Percentiles rank a stretch among this genome's conserved stretches.
Conservation (phyloP, 2,888 invertebrate species). For the Stenotaenia linearis region DNA sequence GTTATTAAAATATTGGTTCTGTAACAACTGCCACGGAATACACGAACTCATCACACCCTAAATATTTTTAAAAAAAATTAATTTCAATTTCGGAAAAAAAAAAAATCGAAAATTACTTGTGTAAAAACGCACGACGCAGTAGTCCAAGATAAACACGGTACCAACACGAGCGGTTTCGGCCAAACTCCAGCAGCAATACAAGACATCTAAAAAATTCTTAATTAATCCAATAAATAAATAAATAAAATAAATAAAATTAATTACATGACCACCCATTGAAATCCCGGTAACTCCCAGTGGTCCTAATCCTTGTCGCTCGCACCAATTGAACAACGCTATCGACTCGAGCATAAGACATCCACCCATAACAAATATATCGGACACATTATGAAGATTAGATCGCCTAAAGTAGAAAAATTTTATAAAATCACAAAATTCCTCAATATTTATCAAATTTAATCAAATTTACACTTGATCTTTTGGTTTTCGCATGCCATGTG, state of each 20-base stretch:
- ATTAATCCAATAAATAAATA: too few relatives aligned
- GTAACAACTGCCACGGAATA: constrained; percentile 86
- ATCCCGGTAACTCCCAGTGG: constrained; percentile 91
- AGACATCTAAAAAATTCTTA: constrained; percentile 85
- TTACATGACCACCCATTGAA: constrained; percentile 97
- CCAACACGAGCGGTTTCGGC: constrained; percentile 86
- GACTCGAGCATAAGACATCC: constrained; percentile 92
- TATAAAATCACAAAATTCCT: constrained; percentile 24
- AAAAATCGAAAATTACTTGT: constrained; percentile 61
- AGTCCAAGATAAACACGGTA: constrained; percentile 96
- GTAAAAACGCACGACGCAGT: constrained; percentile 95
- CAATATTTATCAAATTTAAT: constrained; percentile 31
- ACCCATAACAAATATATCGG: constrained; percentile 98
- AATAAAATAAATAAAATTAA: constrained; percentile 29
- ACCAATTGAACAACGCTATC: constrained; percentile 87
- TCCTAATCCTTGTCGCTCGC: constrained; percentile 80
- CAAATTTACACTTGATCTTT: constrained; percentile 69
- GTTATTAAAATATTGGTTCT: constrained; percentile 79
- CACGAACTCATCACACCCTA: constrained; percentile 94
- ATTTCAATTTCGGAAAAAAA: not conserved
- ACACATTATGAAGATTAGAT: constrained; percentile 87
- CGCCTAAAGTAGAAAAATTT: constrained; percentile 58
- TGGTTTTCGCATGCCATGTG: constrained; percentile 72
- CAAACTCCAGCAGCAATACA: constrained; percentile 93
- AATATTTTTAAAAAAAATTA: too few relatives aligned